Evolutionary conservation across 2,113 vertebrate genomes (phyloP), one percentile per base, ranked within the genome.

Genomic region (Seriola quinqueradiata): DNA sequence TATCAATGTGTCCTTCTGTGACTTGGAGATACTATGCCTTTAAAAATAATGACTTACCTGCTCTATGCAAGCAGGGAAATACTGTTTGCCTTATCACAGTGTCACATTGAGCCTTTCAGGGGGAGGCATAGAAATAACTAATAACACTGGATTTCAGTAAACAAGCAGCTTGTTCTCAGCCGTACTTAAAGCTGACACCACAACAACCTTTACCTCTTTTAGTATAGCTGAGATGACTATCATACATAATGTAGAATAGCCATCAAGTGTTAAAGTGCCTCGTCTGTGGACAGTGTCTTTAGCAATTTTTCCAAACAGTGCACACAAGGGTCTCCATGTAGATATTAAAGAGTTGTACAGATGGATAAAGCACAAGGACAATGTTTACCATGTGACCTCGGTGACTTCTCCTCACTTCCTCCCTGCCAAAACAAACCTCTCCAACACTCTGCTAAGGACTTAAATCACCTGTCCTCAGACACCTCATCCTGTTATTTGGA

Each of bases 401-500:
- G 63, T 73, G 84, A 82, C 89, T 78, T 84, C 70, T 82, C 75
- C 61, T 61, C 60, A 79, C 84, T 83, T 89, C 83, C 84, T 79
- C 58, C 38, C 81, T 60, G 82, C 80, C 83, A 87, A 94, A 91
- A 93, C 94, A 92, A 94, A 93, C 84, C 91, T 84, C 87, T 92
- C 83, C 82, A 87, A 74, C 88, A 44, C 75, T 86, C 77, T 28
- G 79, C 84, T 64, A 40, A 88, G 83, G 86, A 91, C 91, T 89
- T 89, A 92, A 92, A 95, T 93, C 93, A 93, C 88, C 85, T 83
- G 87, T 84, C 87, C 84, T 75, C 81, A 73, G 81, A 84, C 52
- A 68, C 90, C 91, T 90, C 89, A 88, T 92, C 91, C 89, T 93
- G 90, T 93, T 93, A 92, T 94, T 92, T 92, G 83, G 92, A 95